These are phyloP conservation scores for Apamea anceps DNA, from an alignment of 2,888 invertebrate species.

Conservation along the genomic window DNA sequence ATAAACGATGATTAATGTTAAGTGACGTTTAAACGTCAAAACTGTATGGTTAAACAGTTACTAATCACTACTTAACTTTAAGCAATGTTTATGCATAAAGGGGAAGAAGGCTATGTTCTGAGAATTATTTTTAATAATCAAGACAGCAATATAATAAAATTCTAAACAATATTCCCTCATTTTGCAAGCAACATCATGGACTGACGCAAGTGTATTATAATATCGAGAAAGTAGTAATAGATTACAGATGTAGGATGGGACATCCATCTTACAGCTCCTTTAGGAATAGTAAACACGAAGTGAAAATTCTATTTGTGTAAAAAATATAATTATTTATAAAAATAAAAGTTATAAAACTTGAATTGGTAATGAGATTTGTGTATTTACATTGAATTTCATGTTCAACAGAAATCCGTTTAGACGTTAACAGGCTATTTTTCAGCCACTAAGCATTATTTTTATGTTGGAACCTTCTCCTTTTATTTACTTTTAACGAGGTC, in stretches of 20 bases:
- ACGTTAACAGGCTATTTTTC: conserved; percentile 47
- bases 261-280: conserved; percentile 63
- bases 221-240: conserved; percentile 50
- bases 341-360: conserved; percentile 42
- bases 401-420: conserved; percentile 48
- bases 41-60: no score
- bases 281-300: conserved; percentile 58
- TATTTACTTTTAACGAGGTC: conserved; percentile 47
- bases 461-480: conserved; percentile 35
- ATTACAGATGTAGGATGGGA: conserved; percentile 34
- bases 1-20: no score
- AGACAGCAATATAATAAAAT: neutral
- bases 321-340: conserved; percentile 53
- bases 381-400: conserved; percentile 46
- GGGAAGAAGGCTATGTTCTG: neutral
- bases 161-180: neutral
- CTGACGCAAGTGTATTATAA: conserved; percentile 56
- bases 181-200: conserved; percentile 15
- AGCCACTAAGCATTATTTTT: conserved; percentile 47
- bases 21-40: no score
- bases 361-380: conserved; percentile 48
- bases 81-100: no score
- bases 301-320: conserved; percentile 50
- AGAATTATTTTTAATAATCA: neutral
- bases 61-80: no score